phyloP scores from a whole-genome alignment of 2,113 vertebrate genomes.

The Rallus limicola region DNA sequence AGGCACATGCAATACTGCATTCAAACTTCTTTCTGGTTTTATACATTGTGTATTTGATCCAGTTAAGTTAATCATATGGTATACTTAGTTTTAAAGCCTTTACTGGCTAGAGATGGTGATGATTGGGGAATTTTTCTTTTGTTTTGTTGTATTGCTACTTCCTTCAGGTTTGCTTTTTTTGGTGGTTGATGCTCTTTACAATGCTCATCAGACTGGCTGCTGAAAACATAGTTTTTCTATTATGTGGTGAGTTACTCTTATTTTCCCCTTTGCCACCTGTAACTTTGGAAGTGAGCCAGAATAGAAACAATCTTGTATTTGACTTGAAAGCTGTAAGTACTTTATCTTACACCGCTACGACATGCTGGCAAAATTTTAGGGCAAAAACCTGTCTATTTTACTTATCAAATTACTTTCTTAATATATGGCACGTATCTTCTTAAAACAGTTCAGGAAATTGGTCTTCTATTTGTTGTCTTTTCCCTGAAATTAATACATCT shows the following conservation, averaged over 20 bases:
- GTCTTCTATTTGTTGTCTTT: neutral
- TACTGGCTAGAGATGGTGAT: neutral
- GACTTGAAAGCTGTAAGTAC: slow-evolving; percentile 7
- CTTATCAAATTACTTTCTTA: slow-evolving; percentile 22
- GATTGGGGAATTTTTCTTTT: too few relatives aligned
- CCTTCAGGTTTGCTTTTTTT: neutral
- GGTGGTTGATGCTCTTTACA: neutral
- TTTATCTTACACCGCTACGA: slow-evolving; percentile 28
- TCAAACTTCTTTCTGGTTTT: neutral
- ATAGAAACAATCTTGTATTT: neutral
- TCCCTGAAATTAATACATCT: neutral
- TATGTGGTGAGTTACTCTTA: neutral
- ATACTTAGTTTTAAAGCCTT: neutral
- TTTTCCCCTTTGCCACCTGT: neutral
- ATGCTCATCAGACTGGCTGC: neutral
- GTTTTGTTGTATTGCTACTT: neutral
- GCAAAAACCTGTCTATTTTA: slow-evolving; percentile 5
- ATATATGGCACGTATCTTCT: neutral
- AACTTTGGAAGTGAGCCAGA: slow-evolving; percentile 50
- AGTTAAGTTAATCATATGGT: neutral
- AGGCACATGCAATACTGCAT: neutral
- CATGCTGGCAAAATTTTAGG: neutral
- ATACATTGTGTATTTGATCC: neutral
- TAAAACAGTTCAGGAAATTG: slow-evolving; percentile 9
- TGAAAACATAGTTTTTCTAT: neutral